These are phyloP conservation scores for Notoglanidium macrostoma DNA, from an alignment of 2,797 vertebrate species.

Conservation along the genomic window DNA sequence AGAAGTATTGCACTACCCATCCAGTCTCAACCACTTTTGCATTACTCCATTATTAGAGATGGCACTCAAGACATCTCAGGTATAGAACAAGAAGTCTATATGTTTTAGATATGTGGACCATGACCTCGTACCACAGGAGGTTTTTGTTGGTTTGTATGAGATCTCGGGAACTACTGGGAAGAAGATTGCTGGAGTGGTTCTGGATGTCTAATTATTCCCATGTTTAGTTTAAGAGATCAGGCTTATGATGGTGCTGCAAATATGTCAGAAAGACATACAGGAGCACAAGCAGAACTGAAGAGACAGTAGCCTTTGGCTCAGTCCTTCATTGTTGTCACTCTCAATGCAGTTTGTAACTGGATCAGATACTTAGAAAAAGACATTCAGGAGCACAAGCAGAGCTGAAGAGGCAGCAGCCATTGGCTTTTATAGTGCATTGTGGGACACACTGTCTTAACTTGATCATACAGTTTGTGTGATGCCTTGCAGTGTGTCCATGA, in stretches of 20 bases:
- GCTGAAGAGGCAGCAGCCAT: constrained; percentile 22
- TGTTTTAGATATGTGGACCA: constrained; percentile 36
- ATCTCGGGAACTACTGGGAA: constrained; percentile 33
- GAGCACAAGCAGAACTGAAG: constrained; percentile 20
- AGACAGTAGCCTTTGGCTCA: constrained; percentile 24
- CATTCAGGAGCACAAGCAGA: constrained; percentile 21
- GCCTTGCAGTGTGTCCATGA: constrained; percentile 44
- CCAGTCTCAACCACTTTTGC: constrained; percentile 36
- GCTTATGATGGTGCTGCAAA: constrained; percentile 48
- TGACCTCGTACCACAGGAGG: constrained; percentile 42
- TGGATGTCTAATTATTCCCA: constrained; percentile 50
- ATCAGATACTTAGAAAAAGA: neutral
- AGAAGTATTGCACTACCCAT: constrained; percentile 30
- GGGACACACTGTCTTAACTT: constrained; percentile 38
- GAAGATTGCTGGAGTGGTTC: constrained; percentile 37
- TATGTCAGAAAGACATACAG: constrained; percentile 39
- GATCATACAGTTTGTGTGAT: constrained; percentile 14
- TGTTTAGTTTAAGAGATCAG: constrained; percentile 43
- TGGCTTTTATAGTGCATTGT: constrained; percentile 50
- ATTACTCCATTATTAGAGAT: constrained; percentile 48
- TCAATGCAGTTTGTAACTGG: no score
- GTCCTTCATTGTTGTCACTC: no score
- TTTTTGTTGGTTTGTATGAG: constrained; percentile 49
- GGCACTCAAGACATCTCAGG: constrained; percentile 46
- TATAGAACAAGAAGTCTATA: neutral